These are phyloP conservation scores for Oreonectes daqikongensis DNA, from an alignment of 2,797 vertebrate genomes.

Conservation along the genomic window DNA sequence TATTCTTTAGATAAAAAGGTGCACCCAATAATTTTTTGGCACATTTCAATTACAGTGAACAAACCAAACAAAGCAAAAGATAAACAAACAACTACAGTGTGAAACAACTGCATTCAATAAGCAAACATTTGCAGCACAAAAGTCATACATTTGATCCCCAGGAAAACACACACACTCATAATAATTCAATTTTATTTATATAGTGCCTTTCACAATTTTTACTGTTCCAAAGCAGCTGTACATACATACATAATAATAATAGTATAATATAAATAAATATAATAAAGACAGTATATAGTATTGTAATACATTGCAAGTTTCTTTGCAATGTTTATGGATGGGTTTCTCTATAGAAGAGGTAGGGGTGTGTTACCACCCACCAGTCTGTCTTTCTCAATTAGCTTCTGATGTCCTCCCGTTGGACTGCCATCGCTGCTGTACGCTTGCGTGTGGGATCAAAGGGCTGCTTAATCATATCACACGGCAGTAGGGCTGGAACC, in stretches of 20 bases:
- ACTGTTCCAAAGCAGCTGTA: too few relatives aligned
- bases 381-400: conserved; percentile 59
- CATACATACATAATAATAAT: too few relatives aligned
- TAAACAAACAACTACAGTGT: background rate
- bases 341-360: conserved; percentile 32
- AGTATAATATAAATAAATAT: too few relatives aligned
- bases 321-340: too few relatives aligned
- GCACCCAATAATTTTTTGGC: background rate
- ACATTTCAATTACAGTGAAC: background rate
- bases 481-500: conserved; percentile 53
- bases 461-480: conserved; percentile 55
- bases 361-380: conserved; percentile 32
- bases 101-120: background rate
- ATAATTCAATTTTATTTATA: too few relatives aligned
- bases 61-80: background rate
- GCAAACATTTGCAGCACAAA: background rate
- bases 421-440: conserved; percentile 41
- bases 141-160: too few relatives aligned
- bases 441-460: conserved; percentile 50
- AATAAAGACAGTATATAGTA: too few relatives aligned
- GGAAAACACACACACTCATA: too few relatives aligned
- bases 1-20: too few relatives aligned
- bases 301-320: too few relatives aligned
- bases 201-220: too few relatives aligned
- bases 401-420: conserved; percentile 48